Percentiles rank a stretch among this genome's conserved stretches.
Evolutionary conservation across 2,888 invertebrate genomes (phyloP).

Genomic region (Dasysyrphus tricinctus): DNA sequence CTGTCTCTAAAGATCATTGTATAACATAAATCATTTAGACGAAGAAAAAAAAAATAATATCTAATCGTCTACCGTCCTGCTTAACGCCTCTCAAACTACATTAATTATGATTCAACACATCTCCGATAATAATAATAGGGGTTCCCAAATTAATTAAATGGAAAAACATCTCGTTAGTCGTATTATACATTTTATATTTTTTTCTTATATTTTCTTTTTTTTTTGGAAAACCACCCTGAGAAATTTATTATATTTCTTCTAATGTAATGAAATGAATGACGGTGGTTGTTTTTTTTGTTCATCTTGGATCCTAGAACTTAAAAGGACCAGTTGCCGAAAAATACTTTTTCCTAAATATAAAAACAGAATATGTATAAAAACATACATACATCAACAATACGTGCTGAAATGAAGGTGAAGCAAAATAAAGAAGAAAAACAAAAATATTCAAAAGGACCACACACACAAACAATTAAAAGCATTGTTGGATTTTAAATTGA

Average conservation of each 20-base stretch:
- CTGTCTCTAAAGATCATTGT: constrained; percentile 2
- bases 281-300: neutral
- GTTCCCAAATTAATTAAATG: constrained; percentile 70
- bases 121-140: constrained; percentile 61
- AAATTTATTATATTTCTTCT: constrained; percentile 43
- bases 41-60: neutral
- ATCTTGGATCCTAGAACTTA: neutral
- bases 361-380: neutral
- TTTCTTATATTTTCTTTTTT: constrained; percentile 1
- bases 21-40: constrained; percentile 6
- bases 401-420: constrained; percentile 13
- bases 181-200: constrained; percentile 34
- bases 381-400: constrained; percentile 20
- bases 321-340: constrained; percentile 15
- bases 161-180: constrained; percentile 62
- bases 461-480: constrained; percentile 5
- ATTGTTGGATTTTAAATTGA: constrained; percentile 8
- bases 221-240: constrained; percentile 1
- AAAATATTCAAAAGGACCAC: constrained; percentile 30
- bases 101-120: constrained; percentile 64
- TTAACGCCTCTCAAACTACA: constrained; percentile 43
- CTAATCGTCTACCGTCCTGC: constrained; percentile 1
- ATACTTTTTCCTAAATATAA: neutral
- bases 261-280: constrained; percentile 12
- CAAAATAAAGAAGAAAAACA: neutral